Base-by-base conservation (phyloP, 2,888 invertebrate genomes). In the Busseola fusca region DNA sequence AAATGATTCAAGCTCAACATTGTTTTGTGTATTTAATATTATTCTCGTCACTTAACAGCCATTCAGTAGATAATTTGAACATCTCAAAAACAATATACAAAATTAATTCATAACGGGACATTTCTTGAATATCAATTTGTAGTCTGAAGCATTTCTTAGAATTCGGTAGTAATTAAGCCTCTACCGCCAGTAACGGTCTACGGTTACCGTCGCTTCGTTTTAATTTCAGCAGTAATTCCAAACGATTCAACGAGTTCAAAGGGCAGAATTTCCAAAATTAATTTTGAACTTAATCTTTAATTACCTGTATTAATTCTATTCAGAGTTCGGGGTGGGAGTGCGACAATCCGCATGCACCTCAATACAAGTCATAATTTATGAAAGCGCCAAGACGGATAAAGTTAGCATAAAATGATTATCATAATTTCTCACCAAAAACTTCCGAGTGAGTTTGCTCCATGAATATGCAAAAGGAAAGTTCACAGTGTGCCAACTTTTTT, bases 341-440 rank as follows among this genome's bases (percentile, higher is more conserved):
- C 87, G 88, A 88, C 87, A 89, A 86, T 88, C 89, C 90, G 79
- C 88, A 86, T 78, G 82, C 84, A 81, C 84, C 86, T 85, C 85
- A 86, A 88, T 87, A 89, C 88, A 89, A 87, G 87, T 87, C 83
- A 86, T 90, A 92, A 92, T 92, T 93, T 91, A 91, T 91, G 88
- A 92, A 91, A 92, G 87, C 89, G 86, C 86, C 86, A 93, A 93
- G 93, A 92, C 90, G 91, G 91, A 93, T 93, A 91, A 92, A 93
- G 92, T 94, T 94, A 90, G 91, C 91, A 92, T 92, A 93, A 94
- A 93, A 93, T 94, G 92, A 94, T 94, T 94, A 93, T 92, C 92
- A 94, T 94, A 94, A 95, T 95, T 94, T 93, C 93, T 92, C 93
- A 93, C 94, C 94, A 91, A 93, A 93, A 94, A 93, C 94, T 94